Evolutionary conservation across 1,140 invertebrate species (phyloP), one percentile per base, ranked within the genome.

Genomic region (Drosophila sucinea): DNA sequence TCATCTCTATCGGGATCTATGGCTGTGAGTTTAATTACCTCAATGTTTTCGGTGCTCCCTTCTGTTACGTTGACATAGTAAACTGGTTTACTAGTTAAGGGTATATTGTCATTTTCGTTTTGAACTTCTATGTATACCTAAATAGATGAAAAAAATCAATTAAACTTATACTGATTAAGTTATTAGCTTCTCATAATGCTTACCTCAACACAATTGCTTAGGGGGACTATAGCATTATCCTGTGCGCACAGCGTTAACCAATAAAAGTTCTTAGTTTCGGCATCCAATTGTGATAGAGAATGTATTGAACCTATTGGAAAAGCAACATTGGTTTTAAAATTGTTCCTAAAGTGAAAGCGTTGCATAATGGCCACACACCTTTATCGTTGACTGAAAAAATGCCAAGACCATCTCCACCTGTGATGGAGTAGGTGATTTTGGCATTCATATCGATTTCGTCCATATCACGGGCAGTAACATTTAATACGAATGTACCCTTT

Each of bases 221-320:
- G 93, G 1, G 97, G 97, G 25, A 98, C 96, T 8, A 98, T 95
- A 0, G 96, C 97, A 70, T 96, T 95, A 93, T 99, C 98, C 89
- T 97, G 95, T 1, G 98, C 98, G 90, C 96, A 96, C 41, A 99
- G 94, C 0, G 97, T 98, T 38, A 99, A 93, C 98, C 98, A 99
- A 92, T 98, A 99, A 90, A 96, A 95, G 17, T 94, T 93, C 77
- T 96, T 95, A 0, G 95, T 95, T 93, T 99, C 98, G 17, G 97
- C 94, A 92, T 99, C 98, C 74, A 99, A 93, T 23, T 97, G 94
- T 0, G 95, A 95, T 74, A 95, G 93, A 0, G 98, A 99, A 54
- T 95, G 94, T 63, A 99, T 97, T 47, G 95, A 94, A 73, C 98
- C 98, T 98, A 93, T 8, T 92, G 92, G 91, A 90, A 58, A 60